Evolutionary conservation across 1,140 invertebrate species (phyloP), one percentile per base, ranked within the genome.

Genomic region (Temnothorax nylanderi): DNA sequence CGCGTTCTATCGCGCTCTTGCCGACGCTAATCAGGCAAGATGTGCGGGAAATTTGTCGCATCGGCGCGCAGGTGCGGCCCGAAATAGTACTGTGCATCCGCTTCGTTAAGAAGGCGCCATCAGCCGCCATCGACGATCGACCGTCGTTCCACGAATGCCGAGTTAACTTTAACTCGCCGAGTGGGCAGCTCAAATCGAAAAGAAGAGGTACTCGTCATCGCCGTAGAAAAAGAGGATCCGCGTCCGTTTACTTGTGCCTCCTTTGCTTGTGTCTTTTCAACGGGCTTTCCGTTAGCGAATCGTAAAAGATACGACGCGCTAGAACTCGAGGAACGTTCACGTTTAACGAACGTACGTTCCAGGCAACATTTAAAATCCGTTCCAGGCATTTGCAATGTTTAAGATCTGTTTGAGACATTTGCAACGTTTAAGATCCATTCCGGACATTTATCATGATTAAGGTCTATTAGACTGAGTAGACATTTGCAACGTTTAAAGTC

Each of bases 11-110:
- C 67, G 80, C 69, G 37, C 80, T 84, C 80, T 84, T 84, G 69
- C 69, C 69, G 54, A 62, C 80, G 80, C 80, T 84, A 84, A 84
- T 84, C 80, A 84, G 80, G 80, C 80, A 84, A 84, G 80, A 84
- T 84, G 80, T 84, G n/a, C n/a, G 69, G 80, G 80, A 75, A 84
- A 84, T 84, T 84, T 84, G 80, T 84, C 80, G 80, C 80, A 84
- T 84, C 80, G 80, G 47, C 69, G 80, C 80, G 80, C 80, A 84
- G 80, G 69, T 84, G 69, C 69, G 67, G 69, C 80, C 69, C 69
- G 69, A 84, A 84, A 84, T 84, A 84, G 80, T 84, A 84, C 54
- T 84, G 37, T 84, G 80, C 80, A 84, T 84, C 69, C 80, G 80
- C 80, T 62, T 84, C 80, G 80, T 75, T 84, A 84, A 84, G 69